Evolutionary conservation across 2,113 vertebrate species (phyloP), one percentile per base, ranked within the genome.

Genomic region (Hemicordylus capensis): DNA sequence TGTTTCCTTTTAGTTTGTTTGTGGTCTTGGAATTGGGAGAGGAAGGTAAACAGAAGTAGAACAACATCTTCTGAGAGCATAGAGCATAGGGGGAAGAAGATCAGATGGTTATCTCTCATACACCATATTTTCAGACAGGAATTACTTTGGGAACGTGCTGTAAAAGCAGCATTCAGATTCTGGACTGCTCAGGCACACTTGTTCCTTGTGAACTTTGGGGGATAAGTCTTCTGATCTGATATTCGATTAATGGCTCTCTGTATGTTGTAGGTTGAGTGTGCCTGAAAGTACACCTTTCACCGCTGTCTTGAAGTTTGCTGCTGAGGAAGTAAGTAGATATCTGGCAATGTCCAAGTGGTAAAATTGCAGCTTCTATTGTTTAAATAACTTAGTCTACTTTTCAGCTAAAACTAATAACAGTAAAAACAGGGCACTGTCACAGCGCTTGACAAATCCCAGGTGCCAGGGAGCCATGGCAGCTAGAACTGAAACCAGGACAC

Each of bases 221-320:
- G 15, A 44, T 26, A 4, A 15, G 20, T 9, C 8, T 63, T 85
- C 26, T 88, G 22, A 28, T 2, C n/a, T 20, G 3, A 1, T 6
- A 26, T 31, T 2, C 0, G 0, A 0, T 24, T 1, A 10, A 1
- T 78, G 37, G 37, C 42, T 69, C 70, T 80, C 81, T 82, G 91
- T n/a, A 87, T 59, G 34, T 95, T 94, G 11, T 94, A 99, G 98
- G 80, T 95, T 99, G 85, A 98, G 98, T 67, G 98, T 99, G 83
- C 98, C 98, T 22, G 98, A 99, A 85, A 97, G 93, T 89, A 99
- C 98, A 0, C 98, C 98, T 3, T 99, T 99, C 93, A 99, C 98
- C 70, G 98, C 98, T 3, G 98, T 99, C 83, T 94, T 99, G 90
- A 99, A 99, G 94, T 99, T 99, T 96, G 98, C 98, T 76, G 98